Evolutionary conservation across 2,888 invertebrate species (phyloP).

Genomic region (Diaprepes abbreviatus): DNA sequence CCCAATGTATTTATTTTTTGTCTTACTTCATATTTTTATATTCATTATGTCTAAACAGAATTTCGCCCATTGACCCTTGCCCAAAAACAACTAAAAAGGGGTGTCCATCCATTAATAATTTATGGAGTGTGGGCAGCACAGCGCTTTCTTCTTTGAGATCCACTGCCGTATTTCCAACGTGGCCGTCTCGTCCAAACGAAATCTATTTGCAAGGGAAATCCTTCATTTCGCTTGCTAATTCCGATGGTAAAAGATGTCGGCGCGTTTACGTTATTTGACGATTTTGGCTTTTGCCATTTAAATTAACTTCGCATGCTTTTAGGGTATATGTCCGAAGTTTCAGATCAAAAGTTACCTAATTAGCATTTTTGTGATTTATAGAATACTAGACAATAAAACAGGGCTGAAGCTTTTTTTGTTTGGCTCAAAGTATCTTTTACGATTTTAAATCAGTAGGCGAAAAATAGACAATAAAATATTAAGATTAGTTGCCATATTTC

Average conservation of each 20-base stretch:
- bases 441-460: too few relatives aligned
- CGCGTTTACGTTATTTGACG: constrained; percentile 17
- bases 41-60: too few relatives aligned
- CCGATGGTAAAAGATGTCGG: constrained; percentile 23
- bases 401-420: too few relatives aligned
- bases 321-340: too few relatives aligned
- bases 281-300: constrained; percentile 23
- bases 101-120: constrained; percentile 31
- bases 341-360: too few relatives aligned
- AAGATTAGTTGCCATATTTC: too few relatives aligned
- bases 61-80: constrained; percentile 6
- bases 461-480: too few relatives aligned
- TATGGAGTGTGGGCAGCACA: constrained; percentile 21
- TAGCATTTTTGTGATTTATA: too few relatives aligned
- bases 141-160: constrained; percentile 29
- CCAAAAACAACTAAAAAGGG: constrained; percentile 27
- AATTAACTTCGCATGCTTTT: constrained; percentile 17
- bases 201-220: constrained; percentile 34
- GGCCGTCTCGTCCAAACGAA: neutral
- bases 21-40: too few relatives aligned
- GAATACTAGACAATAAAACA: too few relatives aligned
- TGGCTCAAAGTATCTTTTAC: too few relatives aligned
- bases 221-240: constrained; percentile 31
- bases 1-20: too few relatives aligned
- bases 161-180: constrained; percentile 14